Evolutionary conservation across 2,113 vertebrate genomes (phyloP).

Genomic region (Pongo pygmaeus): DNA sequence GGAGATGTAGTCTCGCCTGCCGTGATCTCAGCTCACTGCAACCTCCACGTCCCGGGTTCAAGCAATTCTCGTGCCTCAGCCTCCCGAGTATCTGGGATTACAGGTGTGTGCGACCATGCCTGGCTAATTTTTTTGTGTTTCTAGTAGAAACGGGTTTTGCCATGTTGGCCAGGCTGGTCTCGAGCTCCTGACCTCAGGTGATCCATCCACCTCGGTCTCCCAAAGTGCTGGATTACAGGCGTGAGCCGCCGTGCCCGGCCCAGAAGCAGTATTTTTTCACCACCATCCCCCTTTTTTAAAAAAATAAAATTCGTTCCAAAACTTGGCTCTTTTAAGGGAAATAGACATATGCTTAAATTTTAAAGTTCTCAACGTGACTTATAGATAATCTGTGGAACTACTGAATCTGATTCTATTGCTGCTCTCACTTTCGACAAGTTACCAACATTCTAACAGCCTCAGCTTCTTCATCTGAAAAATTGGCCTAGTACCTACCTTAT

Average conservation of each 20-base stretch:
- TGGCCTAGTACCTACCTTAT: not conserved
- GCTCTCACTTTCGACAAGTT: not conserved
- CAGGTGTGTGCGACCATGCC: not conserved
- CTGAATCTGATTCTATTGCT: not conserved
- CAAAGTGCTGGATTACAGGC: not conserved
- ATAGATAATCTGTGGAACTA: not conserved
- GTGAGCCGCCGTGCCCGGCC: not conserved
- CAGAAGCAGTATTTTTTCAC: not conserved
- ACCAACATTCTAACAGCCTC: not conserved
- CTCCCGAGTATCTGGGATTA: not conserved
- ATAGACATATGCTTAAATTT: not conserved
- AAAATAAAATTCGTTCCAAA: not conserved
- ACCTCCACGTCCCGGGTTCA: not conserved
- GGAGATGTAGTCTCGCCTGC: accelerated
- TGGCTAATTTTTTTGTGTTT: not conserved
- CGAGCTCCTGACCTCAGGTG: not conserved
- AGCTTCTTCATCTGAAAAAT: not conserved
- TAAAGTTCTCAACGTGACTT: not conserved
- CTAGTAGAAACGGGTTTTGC: not conserved
- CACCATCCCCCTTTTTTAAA: not conserved
- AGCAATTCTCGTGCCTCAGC: not conserved
- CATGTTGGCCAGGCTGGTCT: not conserved
- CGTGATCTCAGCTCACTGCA: not conserved
- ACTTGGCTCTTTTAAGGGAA: not conserved
- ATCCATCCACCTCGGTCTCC: not conserved